Evolutionary conservation across 2,888 invertebrate genomes (phyloP), one percentile per base, ranked within the genome.

Genomic region (Phlogophora meticulosa): DNA sequence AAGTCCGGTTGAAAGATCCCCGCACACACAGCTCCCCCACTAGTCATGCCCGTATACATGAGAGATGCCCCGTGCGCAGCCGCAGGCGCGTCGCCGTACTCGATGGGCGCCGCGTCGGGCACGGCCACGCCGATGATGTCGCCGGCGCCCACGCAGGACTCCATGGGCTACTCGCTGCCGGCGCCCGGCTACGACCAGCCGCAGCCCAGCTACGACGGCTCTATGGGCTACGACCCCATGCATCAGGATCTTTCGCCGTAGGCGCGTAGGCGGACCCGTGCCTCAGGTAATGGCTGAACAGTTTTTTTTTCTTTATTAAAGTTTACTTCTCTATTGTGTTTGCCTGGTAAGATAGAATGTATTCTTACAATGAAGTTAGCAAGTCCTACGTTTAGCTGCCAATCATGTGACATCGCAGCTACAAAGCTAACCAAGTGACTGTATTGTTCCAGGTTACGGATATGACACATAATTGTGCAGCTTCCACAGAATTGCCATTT

Each of bases 71-170:
- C 59, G 69, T 66, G 76, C 68, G 64, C 92, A 93, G 96, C 96
- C 94, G 96, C 96, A 96, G 97, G 97, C 92, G 98, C 98, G 83
- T 98, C 98, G 80, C 98, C 98, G 83, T 98, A 98, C 96, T 98
- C 97, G 82, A 97, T 98, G 98, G 98, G 98, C 85, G 97, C 97
- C 81, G 98, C 98, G 82, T 98, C 98, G 86, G 98, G 98, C 86
- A 98, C 98, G 70, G 98, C 98, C 72, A 98, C 98, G 84, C 98
- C 98, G 65, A 98, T 98, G 98, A 98, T 99, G 98, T 98, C 98
- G 69, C 98, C 98, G 82, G 98, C 98, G 87, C 98, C 98, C 72
- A 97, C 98, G 70, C 98, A 98, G 96, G 98, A 98, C 95, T 98
- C 98, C 87, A 98, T 98, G 97, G 98, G 98, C 76, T 98, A 98